A percentile compares a stretch with the other conserved stretches of the same genome.
phyloP scores from a whole-genome alignment of 2,888 invertebrate species.

The Ophion ventricosus region DNA sequence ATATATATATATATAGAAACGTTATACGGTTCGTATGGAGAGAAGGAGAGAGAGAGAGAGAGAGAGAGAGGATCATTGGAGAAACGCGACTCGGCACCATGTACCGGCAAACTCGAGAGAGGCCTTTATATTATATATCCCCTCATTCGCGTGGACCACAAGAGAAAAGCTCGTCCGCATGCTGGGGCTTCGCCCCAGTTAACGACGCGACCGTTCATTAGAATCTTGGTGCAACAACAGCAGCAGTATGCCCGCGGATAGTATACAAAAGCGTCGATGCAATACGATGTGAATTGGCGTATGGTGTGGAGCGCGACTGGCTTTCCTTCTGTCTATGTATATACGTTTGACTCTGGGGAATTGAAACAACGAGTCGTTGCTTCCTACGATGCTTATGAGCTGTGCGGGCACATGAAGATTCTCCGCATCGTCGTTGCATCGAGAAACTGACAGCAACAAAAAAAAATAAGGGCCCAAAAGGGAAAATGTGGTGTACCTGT shows the following conservation, averaged over 20 bases:
- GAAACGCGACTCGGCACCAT: constrained; percentile 30
- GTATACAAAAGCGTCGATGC: constrained; percentile 32
- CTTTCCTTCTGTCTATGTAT: too few relatives aligned
- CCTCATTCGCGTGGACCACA: constrained; percentile 45
- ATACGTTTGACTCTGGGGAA: too few relatives aligned
- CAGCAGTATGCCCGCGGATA: constrained; percentile 30
- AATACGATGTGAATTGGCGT: constrained; percentile 28
- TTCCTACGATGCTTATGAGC: too few relatives aligned
- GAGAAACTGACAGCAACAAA: background rate
- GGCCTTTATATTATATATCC: constrained; percentile 25
- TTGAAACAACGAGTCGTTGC: background rate
- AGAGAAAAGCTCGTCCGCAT: constrained; percentile 36
- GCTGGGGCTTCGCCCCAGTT: constrained; percentile 58
- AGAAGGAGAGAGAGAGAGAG: constrained; percentile 5
- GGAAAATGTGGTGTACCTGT: too few relatives aligned
- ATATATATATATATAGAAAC: background rate
- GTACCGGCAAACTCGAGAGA: constrained; percentile 33
- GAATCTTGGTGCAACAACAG: constrained; percentile 53
- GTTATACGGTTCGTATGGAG: constrained; percentile 31
- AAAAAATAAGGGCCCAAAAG: too few relatives aligned
- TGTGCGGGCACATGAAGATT: background rate
- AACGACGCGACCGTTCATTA: constrained; percentile 64
- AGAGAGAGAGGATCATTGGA: constrained; percentile 29
- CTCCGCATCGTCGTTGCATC: background rate
- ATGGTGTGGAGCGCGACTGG: background rate